Conservation (phyloP, 2,113 vertebrate species). For the Nicator chloris region DNA sequence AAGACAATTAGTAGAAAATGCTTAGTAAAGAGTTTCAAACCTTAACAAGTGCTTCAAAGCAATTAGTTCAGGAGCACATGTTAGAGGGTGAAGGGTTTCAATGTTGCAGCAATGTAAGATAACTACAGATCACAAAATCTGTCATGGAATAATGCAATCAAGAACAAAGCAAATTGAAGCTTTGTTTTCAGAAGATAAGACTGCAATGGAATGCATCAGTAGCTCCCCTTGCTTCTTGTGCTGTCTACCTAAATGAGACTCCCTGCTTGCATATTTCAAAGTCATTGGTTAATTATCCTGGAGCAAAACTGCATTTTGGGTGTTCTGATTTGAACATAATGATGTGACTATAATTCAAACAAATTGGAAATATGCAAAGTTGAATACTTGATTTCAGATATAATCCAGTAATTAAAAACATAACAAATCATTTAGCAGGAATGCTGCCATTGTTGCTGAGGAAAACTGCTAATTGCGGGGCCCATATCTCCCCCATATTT, state of each 20-base stretch:
- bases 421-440: slow-evolving; percentile 35
- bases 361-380: slow-evolving; percentile 62
- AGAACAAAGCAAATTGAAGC: slow-evolving; percentile 57
- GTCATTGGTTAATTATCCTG: slow-evolving; percentile 62
- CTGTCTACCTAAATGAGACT: slow-evolving; percentile 61
- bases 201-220: slow-evolving; percentile 42
- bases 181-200: slow-evolving; percentile 62
- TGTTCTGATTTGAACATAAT: slow-evolving; percentile 53
- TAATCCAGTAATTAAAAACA: slow-evolving; percentile 55
- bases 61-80: slow-evolving; percentile 52
- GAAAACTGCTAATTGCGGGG: background rate
- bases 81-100: slow-evolving; percentile 61
- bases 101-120: slow-evolving; percentile 56
- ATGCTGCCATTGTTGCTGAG: background rate
- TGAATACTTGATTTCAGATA: slow-evolving; percentile 38
- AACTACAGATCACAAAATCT: slow-evolving; percentile 68
- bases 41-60: too few relatives aligned
- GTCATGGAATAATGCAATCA: slow-evolving; percentile 54
- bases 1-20: too few relatives aligned
- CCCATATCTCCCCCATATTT: background rate
- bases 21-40: too few relatives aligned
- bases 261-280: slow-evolving; percentile 61
- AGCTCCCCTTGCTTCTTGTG: slow-evolving; percentile 32
- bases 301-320: slow-evolving; percentile 50
- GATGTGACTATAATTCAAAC: slow-evolving; percentile 51